These are phyloP conservation scores for Ptilodon capucinus DNA, from an alignment of 2,888 invertebrate species.

Conservation along the genomic window DNA sequence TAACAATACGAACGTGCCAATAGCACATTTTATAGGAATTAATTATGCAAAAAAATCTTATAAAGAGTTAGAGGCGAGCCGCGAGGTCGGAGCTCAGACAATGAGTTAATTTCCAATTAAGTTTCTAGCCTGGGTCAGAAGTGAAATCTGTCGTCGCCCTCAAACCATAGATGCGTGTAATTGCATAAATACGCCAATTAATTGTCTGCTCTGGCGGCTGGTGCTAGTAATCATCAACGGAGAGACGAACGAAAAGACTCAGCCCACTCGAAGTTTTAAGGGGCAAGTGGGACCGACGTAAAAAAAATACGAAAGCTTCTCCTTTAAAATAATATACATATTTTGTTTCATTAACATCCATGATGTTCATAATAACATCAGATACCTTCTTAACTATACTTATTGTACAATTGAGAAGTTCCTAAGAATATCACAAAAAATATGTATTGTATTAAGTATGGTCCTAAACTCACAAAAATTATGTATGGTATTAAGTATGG, in stretches of 20 bases:
- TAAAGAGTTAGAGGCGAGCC: slow-evolving; percentile 37
- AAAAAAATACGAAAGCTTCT: no score
- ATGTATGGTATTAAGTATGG: no score
- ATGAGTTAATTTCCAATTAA: slow-evolving; percentile 65
- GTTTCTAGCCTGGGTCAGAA: slow-evolving; percentile 68
- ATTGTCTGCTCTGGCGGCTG: slow-evolving; percentile 10
- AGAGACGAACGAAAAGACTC: background rate
- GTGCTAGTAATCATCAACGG: background rate
- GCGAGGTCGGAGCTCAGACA: slow-evolving; percentile 51
- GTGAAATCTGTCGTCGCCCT: slow-evolving; percentile 72
- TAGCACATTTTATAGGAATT: slow-evolving; percentile 64
- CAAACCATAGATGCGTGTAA: slow-evolving; percentile 78
- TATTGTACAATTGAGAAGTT: no score
- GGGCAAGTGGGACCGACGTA: no score
- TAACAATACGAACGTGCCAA: slow-evolving; percentile 72
- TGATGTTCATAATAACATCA: no score
- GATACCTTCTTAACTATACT: no score
- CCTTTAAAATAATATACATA: no score
- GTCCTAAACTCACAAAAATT: no score
- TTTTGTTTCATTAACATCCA: no score
- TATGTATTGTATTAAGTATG: no score
- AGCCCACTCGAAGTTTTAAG: no score
- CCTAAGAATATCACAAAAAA: no score
- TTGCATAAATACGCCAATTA: slow-evolving; percentile 74
- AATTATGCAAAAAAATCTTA: slow-evolving; percentile 61